Evolutionary conservation across 2,888 invertebrate genomes (phyloP).

Genomic region (Zelleria hepariella): DNA sequence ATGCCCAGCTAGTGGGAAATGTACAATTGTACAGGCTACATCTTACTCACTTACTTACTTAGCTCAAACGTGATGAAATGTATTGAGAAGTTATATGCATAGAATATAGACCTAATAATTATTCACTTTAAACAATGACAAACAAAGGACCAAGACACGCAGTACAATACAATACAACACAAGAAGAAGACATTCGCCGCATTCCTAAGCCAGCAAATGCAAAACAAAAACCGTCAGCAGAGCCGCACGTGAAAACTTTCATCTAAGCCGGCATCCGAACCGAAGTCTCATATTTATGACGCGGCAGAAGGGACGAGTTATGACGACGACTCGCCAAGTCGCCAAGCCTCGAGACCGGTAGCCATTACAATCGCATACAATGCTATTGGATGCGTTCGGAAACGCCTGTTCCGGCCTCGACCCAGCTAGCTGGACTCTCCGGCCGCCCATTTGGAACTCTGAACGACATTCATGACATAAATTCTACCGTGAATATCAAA

Average conservation of each 20-base stretch:
- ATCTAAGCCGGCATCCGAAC: slow-evolving; percentile 17
- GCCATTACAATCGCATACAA: slow-evolving; percentile 32
- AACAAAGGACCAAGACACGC: background rate
- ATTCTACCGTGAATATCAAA: too few relatives aligned
- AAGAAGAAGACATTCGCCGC: background rate
- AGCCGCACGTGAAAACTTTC: slow-evolving; percentile 8
- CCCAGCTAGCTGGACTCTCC: background rate
- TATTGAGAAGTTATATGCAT: too few relatives aligned
- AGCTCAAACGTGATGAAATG: too few relatives aligned
- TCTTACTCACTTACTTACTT: too few relatives aligned
- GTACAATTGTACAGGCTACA: too few relatives aligned
- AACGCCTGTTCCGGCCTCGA: background rate
- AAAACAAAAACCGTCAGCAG: too few relatives aligned
- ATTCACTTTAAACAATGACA: too few relatives aligned
- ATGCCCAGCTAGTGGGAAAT: too few relatives aligned
- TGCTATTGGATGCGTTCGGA: slow-evolving; percentile 17
- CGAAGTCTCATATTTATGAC: slow-evolving; percentile 29
- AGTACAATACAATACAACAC: background rate
- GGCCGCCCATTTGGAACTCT: too few relatives aligned
- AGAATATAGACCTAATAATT: too few relatives aligned
- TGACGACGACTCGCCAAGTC: slow-evolving; percentile 27
- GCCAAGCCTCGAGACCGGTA: slow-evolving; percentile 14
- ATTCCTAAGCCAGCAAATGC: background rate
- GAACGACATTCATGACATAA: too few relatives aligned
- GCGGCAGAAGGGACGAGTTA: slow-evolving; percentile 28